A percentile compares a stretch with the other conserved stretches of the same genome.
Conservation (phyloP, 2,797 vertebrate genomes). For the Gobionotothen gibberifrons region DNA sequence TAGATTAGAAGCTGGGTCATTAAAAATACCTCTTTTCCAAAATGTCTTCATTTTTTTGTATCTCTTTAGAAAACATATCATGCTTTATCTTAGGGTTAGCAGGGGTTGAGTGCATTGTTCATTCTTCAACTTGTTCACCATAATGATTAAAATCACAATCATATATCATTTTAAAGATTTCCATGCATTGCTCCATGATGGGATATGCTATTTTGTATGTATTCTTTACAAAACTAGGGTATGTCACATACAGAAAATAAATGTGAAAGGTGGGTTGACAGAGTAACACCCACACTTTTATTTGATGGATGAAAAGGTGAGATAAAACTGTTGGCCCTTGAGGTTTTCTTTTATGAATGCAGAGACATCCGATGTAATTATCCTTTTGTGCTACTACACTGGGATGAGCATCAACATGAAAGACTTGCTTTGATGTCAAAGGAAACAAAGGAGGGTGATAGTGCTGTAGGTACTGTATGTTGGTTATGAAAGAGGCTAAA, state of each 20-base stretch:
- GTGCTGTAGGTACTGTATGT: neutral
- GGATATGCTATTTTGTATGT: conserved; percentile 11
- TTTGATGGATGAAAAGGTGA: conserved; percentile 28
- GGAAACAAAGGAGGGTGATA: conserved; percentile 35
- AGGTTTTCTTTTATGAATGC: conserved; percentile 29
- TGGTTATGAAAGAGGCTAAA: conserved; percentile 22
- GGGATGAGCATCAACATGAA: conserved; percentile 31
- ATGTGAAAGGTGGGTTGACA: conserved; percentile 24
- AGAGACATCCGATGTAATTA: conserved; percentile 36
- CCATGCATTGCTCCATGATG: neutral
- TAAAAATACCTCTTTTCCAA: neutral
- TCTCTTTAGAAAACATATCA: neutral
- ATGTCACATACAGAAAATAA: conserved; percentile 15
- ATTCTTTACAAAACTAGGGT: conserved; percentile 21
- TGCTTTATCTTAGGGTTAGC: neutral
- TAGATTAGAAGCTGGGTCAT: neutral
- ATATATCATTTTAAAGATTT: neutral
- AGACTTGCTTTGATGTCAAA: conserved; percentile 48
- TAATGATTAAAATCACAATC: neutral
- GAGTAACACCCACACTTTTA: conserved; percentile 1
- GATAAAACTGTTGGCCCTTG: conserved; percentile 22
- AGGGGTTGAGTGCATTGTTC: neutral
- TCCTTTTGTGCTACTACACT: conserved; percentile 29
- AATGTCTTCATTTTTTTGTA: neutral
- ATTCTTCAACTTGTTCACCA: neutral